These are phyloP conservation scores for Hirtodrosophila cameraria DNA, from an alignment of 2,888 invertebrate genomes.

Conservation along the genomic window DNA sequence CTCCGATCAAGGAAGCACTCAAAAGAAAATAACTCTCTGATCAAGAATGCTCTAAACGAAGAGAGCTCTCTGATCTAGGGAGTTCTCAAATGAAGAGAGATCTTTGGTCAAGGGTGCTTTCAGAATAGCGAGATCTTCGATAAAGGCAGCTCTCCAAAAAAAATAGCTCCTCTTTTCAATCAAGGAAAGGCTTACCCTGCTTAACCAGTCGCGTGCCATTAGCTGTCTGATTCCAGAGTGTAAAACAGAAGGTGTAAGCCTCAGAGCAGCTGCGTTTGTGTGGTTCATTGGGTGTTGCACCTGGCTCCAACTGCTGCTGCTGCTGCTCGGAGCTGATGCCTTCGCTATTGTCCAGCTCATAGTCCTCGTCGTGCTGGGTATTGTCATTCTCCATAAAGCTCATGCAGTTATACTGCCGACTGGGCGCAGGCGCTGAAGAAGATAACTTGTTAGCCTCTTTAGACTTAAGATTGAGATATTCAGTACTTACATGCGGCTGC, in stretches of 20 bases:
- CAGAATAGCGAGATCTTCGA: too few relatives aligned
- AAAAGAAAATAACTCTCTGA: too few relatives aligned
- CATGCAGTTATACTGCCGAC: constrained; percentile 75
- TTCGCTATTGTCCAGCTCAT: constrained; percentile 66
- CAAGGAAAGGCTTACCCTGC: constrained; percentile 61
- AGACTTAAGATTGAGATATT: too few relatives aligned
- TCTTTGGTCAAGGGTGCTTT: too few relatives aligned
- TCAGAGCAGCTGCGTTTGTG: constrained; percentile 64
- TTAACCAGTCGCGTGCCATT: constrained; percentile 77
- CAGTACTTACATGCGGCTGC: constrained; percentile 50
- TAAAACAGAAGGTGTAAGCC: constrained; percentile 81
- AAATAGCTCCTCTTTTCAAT: too few relatives aligned
- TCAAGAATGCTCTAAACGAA: too few relatives aligned
- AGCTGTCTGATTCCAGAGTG: constrained; percentile 74
- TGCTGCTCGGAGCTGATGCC: constrained; percentile 51
- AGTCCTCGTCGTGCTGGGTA: constrained; percentile 73
- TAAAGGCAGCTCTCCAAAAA: too few relatives aligned
- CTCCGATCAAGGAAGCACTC: too few relatives aligned
- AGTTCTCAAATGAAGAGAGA: too few relatives aligned
- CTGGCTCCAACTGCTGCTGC: constrained; percentile 43
- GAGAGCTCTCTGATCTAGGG: too few relatives aligned
- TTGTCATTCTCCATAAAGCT: constrained; percentile 80
- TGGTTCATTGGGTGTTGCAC: constrained; percentile 29
- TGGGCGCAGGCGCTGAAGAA: constrained; percentile 66
- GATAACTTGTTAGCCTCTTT: neutral